Evolutionary conservation across 1,140 invertebrate genomes (phyloP).

Genomic region (Melanaphis sacchari): DNA sequence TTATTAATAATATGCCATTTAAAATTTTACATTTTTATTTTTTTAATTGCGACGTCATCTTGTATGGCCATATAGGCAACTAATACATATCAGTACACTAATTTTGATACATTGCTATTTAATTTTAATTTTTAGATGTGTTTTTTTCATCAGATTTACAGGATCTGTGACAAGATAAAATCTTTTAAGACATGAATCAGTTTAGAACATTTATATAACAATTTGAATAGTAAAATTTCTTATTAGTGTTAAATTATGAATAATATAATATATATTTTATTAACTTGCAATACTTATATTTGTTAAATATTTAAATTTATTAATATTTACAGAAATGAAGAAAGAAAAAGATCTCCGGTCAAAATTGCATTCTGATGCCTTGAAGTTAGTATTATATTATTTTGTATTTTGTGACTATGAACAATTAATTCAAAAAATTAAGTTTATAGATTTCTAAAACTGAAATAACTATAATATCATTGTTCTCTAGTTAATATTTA

Average conservation of each 20-base stretch:
- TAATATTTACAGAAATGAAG: slow-evolving; percentile 42
- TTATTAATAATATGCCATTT: background rate
- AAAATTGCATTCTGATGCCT: slow-evolving; percentile 42
- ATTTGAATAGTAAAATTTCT: background rate
- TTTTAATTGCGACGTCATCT: background rate
- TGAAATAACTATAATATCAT: no score
- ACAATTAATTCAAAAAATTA: background rate
- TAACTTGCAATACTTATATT: background rate
- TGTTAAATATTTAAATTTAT: background rate
- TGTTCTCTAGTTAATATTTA: no score
- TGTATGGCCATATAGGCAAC: background rate
- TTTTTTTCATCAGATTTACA: background rate
- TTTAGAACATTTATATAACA: background rate
- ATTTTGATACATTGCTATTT: background rate
- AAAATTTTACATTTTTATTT: background rate
- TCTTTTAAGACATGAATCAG: no score
- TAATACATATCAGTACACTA: background rate
- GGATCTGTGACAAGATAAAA: background rate
- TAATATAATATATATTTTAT: background rate
- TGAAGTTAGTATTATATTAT: slow-evolving; percentile 28
- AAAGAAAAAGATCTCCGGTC: slow-evolving; percentile 53
- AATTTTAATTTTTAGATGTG: background rate
- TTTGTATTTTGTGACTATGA: background rate
- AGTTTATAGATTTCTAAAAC: background rate
- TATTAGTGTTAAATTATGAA: background rate